Base-by-base conservation (phyloP, 1,140 invertebrate species). In the Drosophila dunni region DNA sequence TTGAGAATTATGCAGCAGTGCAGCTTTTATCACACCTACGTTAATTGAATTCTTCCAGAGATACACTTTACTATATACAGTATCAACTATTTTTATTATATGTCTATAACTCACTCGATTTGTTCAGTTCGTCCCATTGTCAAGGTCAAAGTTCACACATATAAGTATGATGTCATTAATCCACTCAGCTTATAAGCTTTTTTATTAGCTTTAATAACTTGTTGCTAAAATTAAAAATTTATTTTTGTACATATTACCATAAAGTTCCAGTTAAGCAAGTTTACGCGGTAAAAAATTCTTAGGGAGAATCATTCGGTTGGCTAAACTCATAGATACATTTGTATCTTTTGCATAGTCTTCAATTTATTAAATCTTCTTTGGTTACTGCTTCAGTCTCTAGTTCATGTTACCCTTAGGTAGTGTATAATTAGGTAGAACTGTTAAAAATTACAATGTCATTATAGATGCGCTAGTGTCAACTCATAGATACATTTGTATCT, bases 1-100 rank as follows among this genome's bases (percentile, higher is more conserved):
- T 46, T 63, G n/a, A 46, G 33, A 33, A 5, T 29, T 48, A 56
- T 56, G 42, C 61, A 71, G 8, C 24, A 24, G 9, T 4, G 6
- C 15, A 20, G 13, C 13, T 57, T 64, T 71, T 71, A 71, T 65
- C 69, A 71, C 34, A 24, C 1, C 15, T 38, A 36, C 53, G 69
- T 57, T 71, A 71, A 70, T 64, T 56, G 36, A 60, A 1, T 13
- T 36, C 57, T 44, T 29, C 6, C 24, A 0, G 5, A 29, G 24
- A 29, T 29, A 29, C 24, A 29, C 24, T 29, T 5, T 4, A 29
- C 24, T 60, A 17, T 48, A 20, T 60, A 33, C 3, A 51, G 4
- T 11, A 44, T 38, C 24, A 42, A 34, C n/a, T 20, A 11, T 44
- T 2, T 34, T 0, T 53, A 20, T 34, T 45, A 17, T 65, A 48